A percentile compares a stretch with the other conserved stretches of the same genome.
Conservation (phyloP, 2,113 vertebrate genomes). For the Cottus gobio region DNA sequence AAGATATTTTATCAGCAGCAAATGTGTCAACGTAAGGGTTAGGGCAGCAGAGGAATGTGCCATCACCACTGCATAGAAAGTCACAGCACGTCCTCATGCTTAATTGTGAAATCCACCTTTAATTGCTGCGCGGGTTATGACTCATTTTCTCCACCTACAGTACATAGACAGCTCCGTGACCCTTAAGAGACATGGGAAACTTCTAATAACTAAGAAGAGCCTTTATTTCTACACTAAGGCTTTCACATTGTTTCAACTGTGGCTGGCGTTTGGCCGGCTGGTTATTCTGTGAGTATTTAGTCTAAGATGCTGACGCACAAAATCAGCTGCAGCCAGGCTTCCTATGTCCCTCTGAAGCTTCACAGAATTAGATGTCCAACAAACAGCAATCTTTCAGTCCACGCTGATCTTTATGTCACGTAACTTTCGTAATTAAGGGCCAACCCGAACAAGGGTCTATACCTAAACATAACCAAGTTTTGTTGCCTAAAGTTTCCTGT, state of each 20-base stretch:
- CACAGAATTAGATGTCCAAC: not conserved
- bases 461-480: too few relatives aligned
- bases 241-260: not conserved
- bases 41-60: not conserved
- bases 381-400: too few relatives aligned
- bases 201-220: not conserved
- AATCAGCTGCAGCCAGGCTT: slow-evolving; percentile 1
- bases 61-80: not conserved
- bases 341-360: not conserved
- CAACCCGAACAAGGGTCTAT: too few relatives aligned
- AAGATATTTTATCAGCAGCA: not conserved
- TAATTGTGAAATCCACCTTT: slow-evolving; percentile 6
- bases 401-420: too few relatives aligned
- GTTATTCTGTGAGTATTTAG: not conserved
- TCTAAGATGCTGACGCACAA: not conserved
- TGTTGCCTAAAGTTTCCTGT: too few relatives aligned
- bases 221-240: not conserved
- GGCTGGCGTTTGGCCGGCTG: not conserved
- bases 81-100: not conserved
- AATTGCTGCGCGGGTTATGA: not conserved
- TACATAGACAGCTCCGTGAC: slow-evolving; percentile 12
- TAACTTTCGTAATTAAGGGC: too few relatives aligned
- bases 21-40: not conserved
- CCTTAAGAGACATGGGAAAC: not conserved
- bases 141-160: not conserved